Base-by-base conservation (phyloP, 2,113 vertebrate genomes). In the Martes martes region DNA sequence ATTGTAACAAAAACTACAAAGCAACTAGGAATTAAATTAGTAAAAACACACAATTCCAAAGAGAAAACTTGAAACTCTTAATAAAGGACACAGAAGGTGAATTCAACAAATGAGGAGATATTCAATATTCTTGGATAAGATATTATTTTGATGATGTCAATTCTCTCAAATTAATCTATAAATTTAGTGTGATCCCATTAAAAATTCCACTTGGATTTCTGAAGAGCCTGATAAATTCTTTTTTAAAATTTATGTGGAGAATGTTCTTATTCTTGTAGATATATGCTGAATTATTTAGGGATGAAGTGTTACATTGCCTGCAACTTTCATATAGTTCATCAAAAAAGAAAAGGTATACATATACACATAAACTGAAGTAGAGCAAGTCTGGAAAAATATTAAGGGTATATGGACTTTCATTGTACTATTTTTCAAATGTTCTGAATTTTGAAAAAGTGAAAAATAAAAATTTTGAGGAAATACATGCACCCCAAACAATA, bases 31-130 rank as follows among this genome's bases (percentile, higher is more conserved):
- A 88, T 91, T 88, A 84, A 71, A 89, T 76, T 83, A 90, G 45
- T 55, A 90, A 90, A 65, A 95, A 94, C 52, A 93, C 26, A 42
- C 5, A 92, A 92, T 93, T 93, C 59, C 85, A 88, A 93, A 76
- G n/a, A 88, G 67, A 91, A 91, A 95, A 93, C 15, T 59, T 93
- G 21, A 86, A 81, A 90, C 24, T 94, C 19, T 88, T 85, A 93
- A 42, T 90, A 92, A 83, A 95, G 33, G 79, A 81, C 23, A 90
- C 2, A 86, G 71, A 89, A 79, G 16, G 28, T 90, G 47, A 91
- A 59, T 55, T 93, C 89, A 97, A 82, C 57, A 92, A 86, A 95
- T 81, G 24, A 69, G 47, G 18, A 61, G 47, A 86, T 47, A 82
- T 52, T 86, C 59, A 59, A 71, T 47, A 55, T 5, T 73, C 52